Evolutionary conservation across 2,888 invertebrate species (phyloP), one percentile per base, ranked within the genome.

Genomic region (Alentia gelatinosa): DNA sequence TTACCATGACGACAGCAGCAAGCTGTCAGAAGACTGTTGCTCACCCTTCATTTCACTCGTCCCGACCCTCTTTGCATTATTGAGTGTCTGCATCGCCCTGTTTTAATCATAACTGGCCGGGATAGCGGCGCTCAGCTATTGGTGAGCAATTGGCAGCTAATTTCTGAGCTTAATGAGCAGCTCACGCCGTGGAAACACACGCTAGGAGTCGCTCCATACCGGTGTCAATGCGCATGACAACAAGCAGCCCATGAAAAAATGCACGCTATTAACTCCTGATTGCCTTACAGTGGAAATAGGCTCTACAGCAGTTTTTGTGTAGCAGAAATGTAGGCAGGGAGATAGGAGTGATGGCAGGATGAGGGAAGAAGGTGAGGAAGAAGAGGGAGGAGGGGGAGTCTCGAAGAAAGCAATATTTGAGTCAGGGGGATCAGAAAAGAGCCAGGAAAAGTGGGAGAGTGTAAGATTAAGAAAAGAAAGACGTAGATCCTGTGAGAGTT

Each of bases 141-240:
- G 83, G 56, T 56, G 83, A 83, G 83, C 83, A 83, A 83, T 83
- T 83, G 39, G 15, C 19, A 40, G 83, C 83, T 83, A 83, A 83
- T 83, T 75, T 83, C 83, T 40, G 39, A 12, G 12, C 37, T 26
- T 83, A 40, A 83, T 83, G 40, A 40, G 40, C 40, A n/a, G 40
- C 40, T 83, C 35, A 30, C 79, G 15, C 79, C 35, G 3, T n/a
- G 35, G 35, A 15, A 7, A 12, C 56, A 19, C 56, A 83, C n/a
- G 83, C 39, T 23, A 83, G 5, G 40, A 83, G 39, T 26, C 15
- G 19, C 83, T 35, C 83, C 3, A 37, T 83, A 68, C 68, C 7
- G 40, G 23, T 83, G 83, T 83, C 83, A 83, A 83, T 40, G 19
- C 12, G 39, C 39, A 37, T 68, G 12, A 68, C 68, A 68, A 68